Base-by-base conservation (phyloP, 2,797 vertebrate genomes). In the Poeciliopsis gracilis region DNA sequence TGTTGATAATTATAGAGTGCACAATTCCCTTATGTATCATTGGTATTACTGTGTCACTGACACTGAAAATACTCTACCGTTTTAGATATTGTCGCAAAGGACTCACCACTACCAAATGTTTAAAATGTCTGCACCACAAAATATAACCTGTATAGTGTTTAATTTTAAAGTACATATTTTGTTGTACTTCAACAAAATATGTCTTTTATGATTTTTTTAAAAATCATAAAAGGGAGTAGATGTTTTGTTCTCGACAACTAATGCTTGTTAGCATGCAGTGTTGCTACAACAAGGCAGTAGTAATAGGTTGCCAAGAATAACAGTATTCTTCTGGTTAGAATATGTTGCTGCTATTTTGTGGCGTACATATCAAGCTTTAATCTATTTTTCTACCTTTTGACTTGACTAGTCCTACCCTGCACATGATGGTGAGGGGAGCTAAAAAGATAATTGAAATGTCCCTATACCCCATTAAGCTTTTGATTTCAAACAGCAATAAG, bases 341-440 rank as follows among this genome's bases (percentile, higher is more conserved):
- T 61, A 7, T 1, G 7, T 61, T 61, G 10, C 25, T 55, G n/a
- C 53, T 55, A 5, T 61, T 30, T 33, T 61, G 23, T 61, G 57
- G 30, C 3, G 4, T 23, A 23, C 33, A 41, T 66, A 41, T 67
- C 36, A 41, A 67, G 18, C 36, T 38, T 67, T 38, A 12, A 67
- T 41, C 18, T 23, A 23, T 66, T 36, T 36, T 16, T 63, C 61
- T 20, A 23, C 18, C 33, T 41, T 10, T 61, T 41, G 18, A 20
- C 33, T 66, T 18, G 4, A 67, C 49, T 51, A 41, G 41, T 3
- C 4, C 25, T 36, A 36, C 55, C 12, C 55, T 59, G n/a, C 12
- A 59, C n/a, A 59, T 13, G 55, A 30, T 59, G n/a, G n/a, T 59
- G 55, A 59, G 55, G n/a, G 55, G 55, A 59, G 55, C 55, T 59